Evolutionary conservation across 2,797 vertebrate genomes (phyloP).

Genomic region (Scarus forsteni): DNA sequence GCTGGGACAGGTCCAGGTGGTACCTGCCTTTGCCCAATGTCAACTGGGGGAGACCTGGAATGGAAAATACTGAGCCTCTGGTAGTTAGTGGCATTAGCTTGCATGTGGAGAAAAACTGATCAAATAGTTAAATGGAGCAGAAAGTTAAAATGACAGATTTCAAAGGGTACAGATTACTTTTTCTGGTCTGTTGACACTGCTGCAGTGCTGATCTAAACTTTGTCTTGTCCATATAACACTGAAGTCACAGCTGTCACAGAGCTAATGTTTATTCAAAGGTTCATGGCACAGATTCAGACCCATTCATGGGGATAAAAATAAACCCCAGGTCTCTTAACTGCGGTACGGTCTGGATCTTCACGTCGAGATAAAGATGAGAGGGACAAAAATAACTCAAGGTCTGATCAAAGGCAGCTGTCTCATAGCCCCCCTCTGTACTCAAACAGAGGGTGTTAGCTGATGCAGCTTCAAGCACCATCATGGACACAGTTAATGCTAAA

Average conservation of each 20-base stretch:
- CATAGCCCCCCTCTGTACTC: conserved; percentile 16
- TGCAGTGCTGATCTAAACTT: neutral
- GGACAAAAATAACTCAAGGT: conserved; percentile 47
- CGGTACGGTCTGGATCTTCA: conserved; percentile 34
- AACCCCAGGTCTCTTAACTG: conserved; percentile 17
- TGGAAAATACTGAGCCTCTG: no score
- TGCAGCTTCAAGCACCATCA: conserved; percentile 26
- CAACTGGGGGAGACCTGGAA: no score
- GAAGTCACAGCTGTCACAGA: neutral
- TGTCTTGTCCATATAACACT: neutral
- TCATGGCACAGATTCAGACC: conserved; percentile 23
- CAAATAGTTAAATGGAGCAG: no score
- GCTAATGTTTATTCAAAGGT: conserved; percentile 5
- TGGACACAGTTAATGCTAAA: conserved; percentile 1
- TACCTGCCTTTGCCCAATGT: no score
- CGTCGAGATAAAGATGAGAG: conserved; percentile 31
- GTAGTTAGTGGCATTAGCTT: no score
- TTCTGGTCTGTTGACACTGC: no score
- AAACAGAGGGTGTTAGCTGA: conserved; percentile 33
- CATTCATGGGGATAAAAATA: conserved; percentile 27
- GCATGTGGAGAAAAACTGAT: no score
- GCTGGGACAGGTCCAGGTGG: no score
- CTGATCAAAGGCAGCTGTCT: conserved; percentile 57
- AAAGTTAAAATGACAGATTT: no score
- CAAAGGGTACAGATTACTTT: no score